phyloP scores from a whole-genome alignment of 2,888 invertebrate genomes.

The Monoplex corrugatus region DNA sequence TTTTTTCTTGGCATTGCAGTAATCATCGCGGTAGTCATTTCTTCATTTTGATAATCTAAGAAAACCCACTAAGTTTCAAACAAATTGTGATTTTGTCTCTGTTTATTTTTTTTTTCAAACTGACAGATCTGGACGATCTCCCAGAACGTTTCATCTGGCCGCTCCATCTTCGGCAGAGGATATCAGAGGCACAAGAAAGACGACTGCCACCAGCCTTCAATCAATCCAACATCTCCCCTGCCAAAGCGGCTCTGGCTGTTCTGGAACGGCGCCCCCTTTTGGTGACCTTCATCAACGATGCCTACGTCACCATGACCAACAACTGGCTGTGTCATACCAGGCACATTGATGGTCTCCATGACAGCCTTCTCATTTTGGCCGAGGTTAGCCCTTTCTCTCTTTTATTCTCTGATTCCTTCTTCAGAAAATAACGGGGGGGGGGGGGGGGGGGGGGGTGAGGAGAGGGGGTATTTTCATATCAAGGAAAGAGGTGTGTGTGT shows the following conservation, averaged over 20 bases:
- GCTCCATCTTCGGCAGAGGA: not conserved
- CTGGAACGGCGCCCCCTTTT: not conserved
- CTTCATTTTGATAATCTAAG: too few relatives aligned
- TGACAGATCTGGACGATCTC: too few relatives aligned
- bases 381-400: too few relatives aligned
- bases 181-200: not conserved
- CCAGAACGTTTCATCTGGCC: too few relatives aligned
- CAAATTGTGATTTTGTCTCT: not conserved
- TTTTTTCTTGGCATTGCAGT: too few relatives aligned
- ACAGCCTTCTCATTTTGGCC: not conserved
- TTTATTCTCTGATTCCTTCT: too few relatives aligned
- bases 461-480: too few relatives aligned
- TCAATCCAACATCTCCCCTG: not conserved
- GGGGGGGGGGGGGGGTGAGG: not conserved
- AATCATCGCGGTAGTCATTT: too few relatives aligned
- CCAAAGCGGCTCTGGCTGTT: not conserved
- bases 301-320: not conserved
- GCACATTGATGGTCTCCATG: not conserved
- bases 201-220: not conserved
- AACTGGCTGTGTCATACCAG: conserved; percentile 38
- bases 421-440: too few relatives aligned
- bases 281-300: conserved; percentile 27
- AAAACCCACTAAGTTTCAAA: too few relatives aligned
- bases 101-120: not conserved
- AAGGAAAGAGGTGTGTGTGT: not conserved